phyloP scores from a whole-genome alignment of 1,140 invertebrate genomes.

The Catajapyx aquilonaris region DNA sequence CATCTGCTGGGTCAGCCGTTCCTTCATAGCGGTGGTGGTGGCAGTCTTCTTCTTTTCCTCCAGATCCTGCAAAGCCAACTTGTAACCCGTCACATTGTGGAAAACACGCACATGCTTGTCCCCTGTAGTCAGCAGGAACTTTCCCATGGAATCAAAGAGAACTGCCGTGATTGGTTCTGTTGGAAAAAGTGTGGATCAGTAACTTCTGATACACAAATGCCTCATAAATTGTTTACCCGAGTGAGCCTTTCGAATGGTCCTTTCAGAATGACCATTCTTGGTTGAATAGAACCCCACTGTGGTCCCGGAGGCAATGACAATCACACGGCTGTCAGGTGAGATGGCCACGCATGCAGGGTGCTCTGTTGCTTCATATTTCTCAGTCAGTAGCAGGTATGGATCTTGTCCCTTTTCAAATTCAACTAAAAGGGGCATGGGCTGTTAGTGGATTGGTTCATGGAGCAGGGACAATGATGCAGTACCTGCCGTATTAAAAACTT shows the following conservation, averaged over 20 bases:
- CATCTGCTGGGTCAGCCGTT: constrained; percentile 47
- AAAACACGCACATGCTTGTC: constrained; percentile 57
- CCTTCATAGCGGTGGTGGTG: constrained; percentile 33
- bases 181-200: constrained; percentile 19
- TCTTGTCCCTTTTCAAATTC: constrained; percentile 56
- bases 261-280: constrained; percentile 34
- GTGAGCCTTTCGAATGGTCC: constrained; percentile 38
- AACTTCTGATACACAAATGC: constrained; percentile 1
- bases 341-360: constrained; percentile 31
- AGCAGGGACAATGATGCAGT: too few relatives aligned
- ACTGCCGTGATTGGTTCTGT: constrained; percentile 42
- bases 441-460: too few relatives aligned
- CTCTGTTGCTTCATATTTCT: constrained; percentile 25
- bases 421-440: constrained; percentile 32
- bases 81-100: constrained; percentile 57
- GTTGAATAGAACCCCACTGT: constrained; percentile 47
- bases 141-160: constrained; percentile 45
- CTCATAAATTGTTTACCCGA: constrained; percentile 20
- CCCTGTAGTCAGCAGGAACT: constrained; percentile 48
- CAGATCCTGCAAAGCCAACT: constrained; percentile 39
- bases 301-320: constrained; percentile 40
- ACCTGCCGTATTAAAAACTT: constrained; percentile 65
- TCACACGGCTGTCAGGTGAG: constrained; percentile 51
- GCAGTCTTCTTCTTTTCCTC: constrained; percentile 34
- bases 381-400: constrained; percentile 40